Evolutionary conservation across 2,113 vertebrate species (phyloP).

Genomic region (Desmodus rotundus): DNA sequence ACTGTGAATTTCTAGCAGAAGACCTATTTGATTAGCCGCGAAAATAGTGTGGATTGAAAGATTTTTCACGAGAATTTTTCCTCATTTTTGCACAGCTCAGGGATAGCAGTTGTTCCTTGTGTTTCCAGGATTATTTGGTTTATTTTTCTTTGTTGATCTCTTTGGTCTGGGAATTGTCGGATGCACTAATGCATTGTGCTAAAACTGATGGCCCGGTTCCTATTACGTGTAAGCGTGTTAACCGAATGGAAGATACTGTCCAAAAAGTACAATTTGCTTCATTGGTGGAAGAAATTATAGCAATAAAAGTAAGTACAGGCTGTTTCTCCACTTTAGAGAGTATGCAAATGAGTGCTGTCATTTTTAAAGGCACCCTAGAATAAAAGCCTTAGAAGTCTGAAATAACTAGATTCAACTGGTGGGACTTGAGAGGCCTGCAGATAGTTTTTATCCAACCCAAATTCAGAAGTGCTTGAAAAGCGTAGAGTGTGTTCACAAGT

Average conservation of each 20-base stretch:
- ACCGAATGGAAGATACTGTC: background rate
- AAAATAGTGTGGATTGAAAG: background rate
- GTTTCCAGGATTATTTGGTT: background rate
- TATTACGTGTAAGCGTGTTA: background rate
- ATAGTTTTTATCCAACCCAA: background rate
- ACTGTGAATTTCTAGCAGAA: background rate
- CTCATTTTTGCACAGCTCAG: background rate
- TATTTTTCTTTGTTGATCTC: background rate
- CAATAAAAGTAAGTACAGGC: background rate
- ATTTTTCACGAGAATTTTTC: background rate
- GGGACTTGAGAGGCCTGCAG: background rate
- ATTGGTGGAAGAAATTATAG: background rate
- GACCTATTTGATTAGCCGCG: background rate
- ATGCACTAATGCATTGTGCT: background rate
- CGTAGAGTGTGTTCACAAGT: background rate
- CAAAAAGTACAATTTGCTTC: background rate
- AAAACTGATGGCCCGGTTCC: background rate
- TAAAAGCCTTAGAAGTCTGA: background rate
- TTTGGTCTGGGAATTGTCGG: background rate
- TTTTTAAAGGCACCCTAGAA: background rate
- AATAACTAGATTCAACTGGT: constrained; percentile 47
- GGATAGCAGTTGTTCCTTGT: background rate
- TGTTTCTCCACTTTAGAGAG: background rate
- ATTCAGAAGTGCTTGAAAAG: background rate
- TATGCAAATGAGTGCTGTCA: background rate